These are phyloP conservation scores for Morus bassanus DNA, from an alignment of 2,797 vertebrate genomes.

Conservation along the genomic window DNA sequence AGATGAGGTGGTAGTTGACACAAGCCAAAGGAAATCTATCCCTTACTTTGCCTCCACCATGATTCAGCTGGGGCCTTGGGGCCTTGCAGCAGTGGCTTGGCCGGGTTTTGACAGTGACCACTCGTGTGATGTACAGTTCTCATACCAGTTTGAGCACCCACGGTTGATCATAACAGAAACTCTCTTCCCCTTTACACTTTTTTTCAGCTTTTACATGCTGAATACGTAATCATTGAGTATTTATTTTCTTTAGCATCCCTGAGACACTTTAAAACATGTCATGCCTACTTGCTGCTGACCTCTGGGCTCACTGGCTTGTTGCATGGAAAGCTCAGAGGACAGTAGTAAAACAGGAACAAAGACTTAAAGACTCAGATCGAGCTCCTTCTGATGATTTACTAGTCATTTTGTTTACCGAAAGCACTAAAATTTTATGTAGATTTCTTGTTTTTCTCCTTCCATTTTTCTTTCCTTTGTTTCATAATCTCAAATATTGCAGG, in stretches of 20 bases:
- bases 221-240: neutral
- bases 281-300: neutral
- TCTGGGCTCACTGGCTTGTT: neutral
- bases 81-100: neutral
- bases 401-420: conserved; percentile 18
- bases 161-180: neutral
- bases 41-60: neutral
- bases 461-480: neutral
- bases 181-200: neutral
- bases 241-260: neutral
- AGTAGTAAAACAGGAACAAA: neutral
- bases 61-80: neutral
- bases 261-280: neutral
- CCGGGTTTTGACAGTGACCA: neutral
- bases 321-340: neutral
- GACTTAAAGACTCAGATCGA: neutral
- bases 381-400: neutral
- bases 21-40: neutral
- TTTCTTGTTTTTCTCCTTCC: neutral
- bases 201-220: neutral
- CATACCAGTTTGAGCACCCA: neutral
- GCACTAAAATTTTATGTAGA: neutral
- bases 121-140: neutral
- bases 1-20: neutral
- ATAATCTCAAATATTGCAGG: neutral